Conservation (phyloP, 2,797 vertebrate species). For the Ctenochaetus hawaiiensis region DNA sequence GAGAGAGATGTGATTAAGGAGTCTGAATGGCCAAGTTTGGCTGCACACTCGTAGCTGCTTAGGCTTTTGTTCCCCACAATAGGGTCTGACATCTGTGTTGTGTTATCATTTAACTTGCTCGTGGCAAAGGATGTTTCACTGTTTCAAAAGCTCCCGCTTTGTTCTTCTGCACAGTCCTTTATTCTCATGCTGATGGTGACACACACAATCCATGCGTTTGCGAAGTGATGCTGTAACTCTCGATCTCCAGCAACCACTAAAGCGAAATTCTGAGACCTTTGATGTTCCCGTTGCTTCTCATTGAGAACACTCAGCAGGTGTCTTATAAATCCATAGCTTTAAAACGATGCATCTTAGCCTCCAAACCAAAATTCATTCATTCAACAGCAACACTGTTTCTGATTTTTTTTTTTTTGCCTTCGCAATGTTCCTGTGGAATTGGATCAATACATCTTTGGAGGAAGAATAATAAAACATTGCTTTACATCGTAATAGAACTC, state of each 20-base stretch:
- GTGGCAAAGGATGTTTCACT: slow-evolving; percentile 68
- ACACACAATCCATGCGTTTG: slow-evolving; percentile 21
- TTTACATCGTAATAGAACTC: slow-evolving; percentile 55
- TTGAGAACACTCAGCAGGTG: slow-evolving; percentile 35
- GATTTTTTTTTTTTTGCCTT: slow-evolving; percentile 16
- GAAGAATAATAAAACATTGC: slow-evolving; percentile 62
- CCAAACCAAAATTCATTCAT: slow-evolving; percentile 43
- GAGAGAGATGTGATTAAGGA: slow-evolving; percentile 81
- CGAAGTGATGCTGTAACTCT: background rate
- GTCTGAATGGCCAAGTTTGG: slow-evolving; percentile 72
- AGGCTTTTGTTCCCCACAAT: slow-evolving; percentile 71
- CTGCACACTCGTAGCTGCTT: slow-evolving; percentile 63
- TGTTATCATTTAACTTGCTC: slow-evolving; percentile 81
- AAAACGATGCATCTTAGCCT: slow-evolving; percentile 22
- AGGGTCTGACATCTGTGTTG: slow-evolving; percentile 78
- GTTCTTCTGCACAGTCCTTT: slow-evolving; percentile 33
- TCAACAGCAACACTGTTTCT: background rate
- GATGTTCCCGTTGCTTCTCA: slow-evolving; percentile 31
- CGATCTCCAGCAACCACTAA: slow-evolving; percentile 23
- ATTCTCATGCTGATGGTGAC: slow-evolving; percentile 9
- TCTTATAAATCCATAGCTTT: slow-evolving; percentile 36
- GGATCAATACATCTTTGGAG: slow-evolving; percentile 56
- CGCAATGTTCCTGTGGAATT: slow-evolving; percentile 22
- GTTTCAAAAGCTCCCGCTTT: slow-evolving; percentile 47
- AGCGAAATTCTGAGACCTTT: slow-evolving; percentile 26